phyloP scores from a whole-genome alignment of 2,113 vertebrate genomes.

The Prunella fulvescens region DNA sequence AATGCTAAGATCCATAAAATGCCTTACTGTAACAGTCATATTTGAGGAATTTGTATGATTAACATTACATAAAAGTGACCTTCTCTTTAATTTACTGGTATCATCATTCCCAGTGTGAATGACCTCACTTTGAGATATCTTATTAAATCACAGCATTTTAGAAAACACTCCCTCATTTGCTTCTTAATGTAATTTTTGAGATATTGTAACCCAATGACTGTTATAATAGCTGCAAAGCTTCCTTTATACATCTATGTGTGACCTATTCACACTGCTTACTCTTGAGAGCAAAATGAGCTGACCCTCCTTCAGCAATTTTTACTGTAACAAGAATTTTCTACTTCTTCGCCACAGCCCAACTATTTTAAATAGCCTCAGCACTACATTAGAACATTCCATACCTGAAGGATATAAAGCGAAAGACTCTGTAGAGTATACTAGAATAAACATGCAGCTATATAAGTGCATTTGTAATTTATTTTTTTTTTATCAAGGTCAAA shows the following conservation, averaged over 20 bases:
- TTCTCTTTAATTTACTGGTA: constrained; percentile 1
- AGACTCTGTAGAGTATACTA: not conserved
- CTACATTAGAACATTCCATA: not conserved
- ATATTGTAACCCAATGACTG: not conserved
- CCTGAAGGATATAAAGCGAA: not conserved
- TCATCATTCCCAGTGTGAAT: not conserved
- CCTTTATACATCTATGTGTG: not conserved
- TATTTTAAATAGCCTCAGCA: not conserved
- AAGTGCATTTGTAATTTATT: not conserved
- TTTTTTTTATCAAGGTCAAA: not conserved
- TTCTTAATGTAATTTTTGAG: constrained; percentile 13
- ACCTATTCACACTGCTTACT: not conserved
- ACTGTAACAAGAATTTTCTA: not conserved
- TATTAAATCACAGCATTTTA: constrained; percentile 2
- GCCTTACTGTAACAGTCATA: not conserved
- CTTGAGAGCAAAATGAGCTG: not conserved
- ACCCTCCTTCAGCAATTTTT: not conserved
- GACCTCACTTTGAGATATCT: constrained; percentile 3
- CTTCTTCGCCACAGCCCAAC: not conserved
- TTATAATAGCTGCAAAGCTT: not conserved
- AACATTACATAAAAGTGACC: constrained; percentile 15
- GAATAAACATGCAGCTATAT: not conserved
- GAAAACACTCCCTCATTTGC: not conserved
- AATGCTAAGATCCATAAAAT: not conserved
- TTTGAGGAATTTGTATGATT: constrained; percentile 26